These are phyloP conservation scores for Python bivittatus DNA, from an alignment of 2,113 vertebrate genomes.

Conservation along the genomic window DNA sequence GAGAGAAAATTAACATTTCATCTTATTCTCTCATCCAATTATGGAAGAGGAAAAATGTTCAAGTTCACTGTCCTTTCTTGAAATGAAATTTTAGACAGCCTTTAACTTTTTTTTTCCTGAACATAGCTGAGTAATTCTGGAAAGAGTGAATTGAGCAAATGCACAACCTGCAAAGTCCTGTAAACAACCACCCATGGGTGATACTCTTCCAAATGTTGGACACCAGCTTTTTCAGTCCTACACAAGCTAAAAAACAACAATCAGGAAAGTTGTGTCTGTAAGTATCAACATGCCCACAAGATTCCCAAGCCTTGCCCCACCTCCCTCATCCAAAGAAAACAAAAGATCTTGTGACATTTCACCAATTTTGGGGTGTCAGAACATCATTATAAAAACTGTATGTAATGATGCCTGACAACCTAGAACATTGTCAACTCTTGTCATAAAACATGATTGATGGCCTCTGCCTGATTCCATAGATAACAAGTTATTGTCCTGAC, in stretches of 20 bases:
- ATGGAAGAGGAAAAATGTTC: not conserved
- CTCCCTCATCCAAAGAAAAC: not conserved
- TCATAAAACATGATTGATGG: not conserved
- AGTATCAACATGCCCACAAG: not conserved
- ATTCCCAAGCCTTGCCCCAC: not conserved
- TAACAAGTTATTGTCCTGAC: not conserved
- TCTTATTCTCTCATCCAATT: not conserved
- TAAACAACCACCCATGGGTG: not conserved
- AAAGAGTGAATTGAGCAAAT: not conserved
- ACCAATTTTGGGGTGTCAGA: not conserved
- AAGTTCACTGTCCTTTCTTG: not conserved
- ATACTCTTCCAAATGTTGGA: not conserved
- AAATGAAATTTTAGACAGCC: not conserved
- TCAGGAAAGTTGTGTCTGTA: not conserved
- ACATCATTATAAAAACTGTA: not conserved
- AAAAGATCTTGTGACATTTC: not conserved
- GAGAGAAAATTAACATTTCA: not conserved
- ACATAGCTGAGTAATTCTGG: not conserved
- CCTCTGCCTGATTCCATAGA: not conserved
- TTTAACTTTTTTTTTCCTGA: not conserved
- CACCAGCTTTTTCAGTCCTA: not conserved
- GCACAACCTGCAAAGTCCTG: not conserved
- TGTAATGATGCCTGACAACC: not conserved
- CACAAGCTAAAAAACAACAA: not conserved
- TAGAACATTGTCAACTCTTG: not conserved